Evolutionary conservation across 2,797 vertebrate species (phyloP).

Genomic region (Sphenopsis melanotis): DNA sequence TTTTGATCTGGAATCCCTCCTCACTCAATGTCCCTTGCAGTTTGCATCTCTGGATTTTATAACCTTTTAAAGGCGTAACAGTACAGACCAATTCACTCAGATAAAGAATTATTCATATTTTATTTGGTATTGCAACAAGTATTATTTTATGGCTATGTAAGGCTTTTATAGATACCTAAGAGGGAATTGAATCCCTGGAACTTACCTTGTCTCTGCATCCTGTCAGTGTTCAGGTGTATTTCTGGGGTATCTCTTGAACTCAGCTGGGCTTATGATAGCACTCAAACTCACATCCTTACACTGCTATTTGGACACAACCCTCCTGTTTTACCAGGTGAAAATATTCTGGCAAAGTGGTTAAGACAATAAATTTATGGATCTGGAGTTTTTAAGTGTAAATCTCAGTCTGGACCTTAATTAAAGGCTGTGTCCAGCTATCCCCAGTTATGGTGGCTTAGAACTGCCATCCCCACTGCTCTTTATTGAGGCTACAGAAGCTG

Average conservation of each 20-base stretch:
- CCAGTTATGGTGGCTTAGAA: not conserved
- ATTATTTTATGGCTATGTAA: not conserved
- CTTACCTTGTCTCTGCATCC: not conserved
- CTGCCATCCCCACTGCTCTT: not conserved
- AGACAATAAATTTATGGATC: not conserved
- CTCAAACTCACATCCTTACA: not conserved
- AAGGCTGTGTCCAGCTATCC: not conserved
- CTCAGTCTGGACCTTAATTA: not conserved
- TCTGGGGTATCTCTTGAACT: not conserved
- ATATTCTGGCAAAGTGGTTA: not conserved
- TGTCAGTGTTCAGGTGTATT: not conserved
- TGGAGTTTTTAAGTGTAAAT: not conserved
- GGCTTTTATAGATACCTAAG: not conserved
- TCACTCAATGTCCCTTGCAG: not conserved
- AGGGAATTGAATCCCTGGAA: not conserved
- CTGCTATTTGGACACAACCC: not conserved
- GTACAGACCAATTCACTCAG: not conserved
- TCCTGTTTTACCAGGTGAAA: not conserved
- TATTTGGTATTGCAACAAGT: not conserved
- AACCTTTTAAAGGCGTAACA: not conserved
- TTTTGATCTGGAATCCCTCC: not conserved
- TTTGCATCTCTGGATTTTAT: not conserved
- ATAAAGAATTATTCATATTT: not conserved
- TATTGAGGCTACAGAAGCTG: not conserved
- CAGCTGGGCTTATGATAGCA: not conserved